Evolutionary conservation across 2,797 vertebrate species (phyloP), one percentile per base, ranked within the genome.

Genomic region (Anas georgica): DNA sequence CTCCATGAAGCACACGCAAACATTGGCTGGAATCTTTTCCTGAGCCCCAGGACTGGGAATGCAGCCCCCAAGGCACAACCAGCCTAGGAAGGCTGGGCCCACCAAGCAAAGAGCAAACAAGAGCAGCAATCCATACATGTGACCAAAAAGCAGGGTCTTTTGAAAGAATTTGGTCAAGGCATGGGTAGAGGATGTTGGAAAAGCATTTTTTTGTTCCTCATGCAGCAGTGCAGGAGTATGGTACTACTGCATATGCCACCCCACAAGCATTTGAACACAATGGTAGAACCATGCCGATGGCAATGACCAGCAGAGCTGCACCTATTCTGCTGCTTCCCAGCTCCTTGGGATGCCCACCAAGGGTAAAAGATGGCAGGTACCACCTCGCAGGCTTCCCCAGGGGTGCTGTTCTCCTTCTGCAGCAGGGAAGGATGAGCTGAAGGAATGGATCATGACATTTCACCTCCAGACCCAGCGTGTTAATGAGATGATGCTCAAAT

Each of bases 201-300:
- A 79, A 63, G 17, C 11, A 26, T 4, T 18, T 68, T 69, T 21
- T 59, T 25, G 56, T 73, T 74, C 45, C 60, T 35, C 4, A 1
- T 10, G 7, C 13, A 72, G 33, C 23, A 43, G 6, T 16, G 8
- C 46, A 25, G 46, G 46, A 25, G 22, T 25, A 48, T 48, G 46
- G 22, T 48, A 25, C 46, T 25, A 48, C 46, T 48, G 22, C 0
- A 2, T 18, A n/a, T 2, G 25, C 26, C 59, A 68, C 6, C 28
- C 33, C 8, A 9, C 10, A 18, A 8, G 10, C 0, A 0, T 5
- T 8, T 22, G 26, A 59, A 26, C 6, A 21, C 1, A 25, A n/a
- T 45, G 13, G 22, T 3, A 48, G 70, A 35, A 25, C 17, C 0
- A 0, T 10, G 26, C 20, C 3, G 0, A 23, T 0, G 10, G 59